These are phyloP conservation scores for Zoanthus sociatus DNA, from an alignment of 92 coral and sea anemone species.

Conservation along the genomic window DNA sequence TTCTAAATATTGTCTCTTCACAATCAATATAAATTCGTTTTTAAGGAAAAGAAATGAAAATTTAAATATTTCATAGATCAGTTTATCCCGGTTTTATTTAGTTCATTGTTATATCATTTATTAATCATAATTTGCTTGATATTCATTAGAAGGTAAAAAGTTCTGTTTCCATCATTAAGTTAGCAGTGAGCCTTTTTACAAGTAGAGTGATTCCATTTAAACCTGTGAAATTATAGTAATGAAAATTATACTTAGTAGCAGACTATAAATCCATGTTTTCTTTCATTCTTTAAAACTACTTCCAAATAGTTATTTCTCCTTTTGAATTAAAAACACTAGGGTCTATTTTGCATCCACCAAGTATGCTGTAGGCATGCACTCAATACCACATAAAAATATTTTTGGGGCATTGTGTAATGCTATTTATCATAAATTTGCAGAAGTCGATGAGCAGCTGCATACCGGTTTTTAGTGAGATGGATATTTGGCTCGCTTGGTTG, in stretches of 20 bases:
- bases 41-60: slow-evolving; percentile 10
- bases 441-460: slow-evolving; percentile 32
- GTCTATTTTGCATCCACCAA: slow-evolving; percentile 32
- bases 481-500: slow-evolving; percentile 25
- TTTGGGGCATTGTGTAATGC: slow-evolving; percentile 10
- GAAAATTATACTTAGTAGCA: slow-evolving; percentile 16
- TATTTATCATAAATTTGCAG: slow-evolving; percentile 21
- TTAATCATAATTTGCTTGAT: not conserved
- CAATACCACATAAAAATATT: slow-evolving; percentile 18
- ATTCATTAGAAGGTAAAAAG: slow-evolving; percentile 20
- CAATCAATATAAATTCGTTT: slow-evolving; percentile 8
- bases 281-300: slow-evolving; percentile 27
- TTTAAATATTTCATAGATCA: slow-evolving; percentile 16
- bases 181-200: slow-evolving; percentile 22
- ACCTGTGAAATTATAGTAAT: slow-evolving; percentile 8
- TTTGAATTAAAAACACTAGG: slow-evolving; percentile 16
- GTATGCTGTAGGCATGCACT: slow-evolving; percentile 24
- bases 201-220: slow-evolving; percentile 13
- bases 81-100: slow-evolving; percentile 9
- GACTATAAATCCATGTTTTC: slow-evolving; percentile 17
- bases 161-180: slow-evolving; percentile 16
- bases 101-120: slow-evolving; percentile 1
- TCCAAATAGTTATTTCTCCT: slow-evolving; percentile 18
- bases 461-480: slow-evolving; percentile 32
- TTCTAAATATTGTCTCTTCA: slow-evolving; percentile 17